Conservation (phyloP, 2,113 vertebrate genomes). For the Mus musculus region GRCm39 chr13:29159501-29160000, state of each 20-base stretch:
- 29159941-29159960: no score
- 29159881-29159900: neutral
- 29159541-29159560: neutral
- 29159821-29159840: neutral
- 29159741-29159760: neutral
- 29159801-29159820: neutral
- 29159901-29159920: neutral
- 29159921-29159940: neutral
- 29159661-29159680: neutral
- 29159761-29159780: neutral
- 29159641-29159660: neutral
- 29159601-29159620: neutral
- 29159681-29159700: neutral
- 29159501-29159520: slow-evolving; percentile 21
- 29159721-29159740: neutral
- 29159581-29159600: neutral
- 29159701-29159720: neutral
- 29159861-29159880: neutral
- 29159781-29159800: neutral
- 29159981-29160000: neutral
- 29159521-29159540: neutral
- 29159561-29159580: neutral
- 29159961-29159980: neutral
- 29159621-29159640: neutral
- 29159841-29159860: neutral